These are phyloP conservation scores for Oncorhynchus masou DNA, from an alignment of 2,113 vertebrate genomes.

Conservation along the genomic window DNA sequence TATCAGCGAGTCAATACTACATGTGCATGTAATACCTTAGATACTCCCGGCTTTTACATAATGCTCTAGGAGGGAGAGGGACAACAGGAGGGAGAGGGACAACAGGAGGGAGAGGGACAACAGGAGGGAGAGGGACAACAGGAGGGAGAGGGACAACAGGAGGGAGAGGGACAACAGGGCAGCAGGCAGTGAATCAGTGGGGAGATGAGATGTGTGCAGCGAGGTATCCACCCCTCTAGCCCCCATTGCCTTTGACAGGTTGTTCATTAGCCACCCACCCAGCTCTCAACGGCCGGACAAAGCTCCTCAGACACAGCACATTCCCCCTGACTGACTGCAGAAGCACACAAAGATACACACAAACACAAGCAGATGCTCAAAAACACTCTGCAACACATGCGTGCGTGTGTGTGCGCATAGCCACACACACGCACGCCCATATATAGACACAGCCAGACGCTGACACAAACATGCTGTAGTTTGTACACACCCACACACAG, in stretches of 20 bases:
- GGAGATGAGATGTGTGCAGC: slow-evolving; percentile 41
- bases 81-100: not conserved
- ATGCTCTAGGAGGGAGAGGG: not conserved
- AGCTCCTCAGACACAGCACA: slow-evolving; percentile 61
- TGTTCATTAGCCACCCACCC: slow-evolving; percentile 76
- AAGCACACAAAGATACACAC: not conserved
- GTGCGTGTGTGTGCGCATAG: not conserved
- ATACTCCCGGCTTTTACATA: not conserved
- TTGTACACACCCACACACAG: slow-evolving; percentile 13
- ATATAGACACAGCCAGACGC: not conserved
- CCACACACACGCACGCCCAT: not conserved
- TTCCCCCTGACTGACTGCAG: slow-evolving; percentile 31
- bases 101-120: not conserved
- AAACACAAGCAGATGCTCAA: not conserved
- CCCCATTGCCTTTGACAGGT: slow-evolving; percentile 76
- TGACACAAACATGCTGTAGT: slow-evolving; percentile 8
- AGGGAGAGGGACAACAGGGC: not conserved
- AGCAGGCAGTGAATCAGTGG: slow-evolving; percentile 56
- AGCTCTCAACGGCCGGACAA: slow-evolving; percentile 68
- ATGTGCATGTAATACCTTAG: not conserved
- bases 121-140: not conserved
- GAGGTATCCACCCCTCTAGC: slow-evolving; percentile 43
- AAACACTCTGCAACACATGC: slow-evolving; percentile 28
- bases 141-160: no score
- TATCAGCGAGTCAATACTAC: not conserved